Evolutionary conservation across 2,113 vertebrate species (phyloP), one percentile per base, ranked within the genome.

Genomic region (Cottus gobio): DNA sequence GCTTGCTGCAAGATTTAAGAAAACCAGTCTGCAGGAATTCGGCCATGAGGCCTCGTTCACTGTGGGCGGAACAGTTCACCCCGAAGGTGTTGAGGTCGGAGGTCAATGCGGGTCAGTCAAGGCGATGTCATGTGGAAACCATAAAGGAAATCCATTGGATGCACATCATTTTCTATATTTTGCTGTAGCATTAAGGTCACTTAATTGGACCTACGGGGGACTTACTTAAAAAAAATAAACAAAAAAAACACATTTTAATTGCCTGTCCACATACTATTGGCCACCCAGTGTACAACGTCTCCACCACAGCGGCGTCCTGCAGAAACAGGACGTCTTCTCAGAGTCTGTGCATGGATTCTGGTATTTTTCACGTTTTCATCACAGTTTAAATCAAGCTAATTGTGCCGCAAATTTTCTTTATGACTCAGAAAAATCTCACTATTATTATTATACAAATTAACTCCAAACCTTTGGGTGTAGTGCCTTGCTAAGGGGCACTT

Each of bases 401-500:
- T 72, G 30, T 30, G n/a, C 50, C 24, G n/a, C n/a, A 11, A 7
- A 7, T 50, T 50, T 39, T 16, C 37, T 36, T 56, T 26, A 24
- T 52, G 7, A n/a, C 34, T 42, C 31, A 39, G 20, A 54, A 28
- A 63, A 20, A 31, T 48, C n/a, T 31, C 52, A 46, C 28, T 30
- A 50, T 57, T 75, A n/a, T n/a, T n/a, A n/a, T n/a, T n/a, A n/a
- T n/a, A n/a, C 37, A 61, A 48, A 62, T 39, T 1, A 72, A 44
- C 10, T 1, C 0, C 26, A 69, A 37, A 42, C 39, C 2, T 77
- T 28, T 42, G 31, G 20, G 15, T 80, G 42, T 61, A 68, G 65
- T 75, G 77, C 37, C 54, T 83, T 76, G 34, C 18, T 36, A n/a
- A 78, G 58, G 20, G 72, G 57, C 75, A 37, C 46, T 50, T 18